Conservation (phyloP, 2,113 vertebrate species). For the Rhadina sibilatrix region DNA sequence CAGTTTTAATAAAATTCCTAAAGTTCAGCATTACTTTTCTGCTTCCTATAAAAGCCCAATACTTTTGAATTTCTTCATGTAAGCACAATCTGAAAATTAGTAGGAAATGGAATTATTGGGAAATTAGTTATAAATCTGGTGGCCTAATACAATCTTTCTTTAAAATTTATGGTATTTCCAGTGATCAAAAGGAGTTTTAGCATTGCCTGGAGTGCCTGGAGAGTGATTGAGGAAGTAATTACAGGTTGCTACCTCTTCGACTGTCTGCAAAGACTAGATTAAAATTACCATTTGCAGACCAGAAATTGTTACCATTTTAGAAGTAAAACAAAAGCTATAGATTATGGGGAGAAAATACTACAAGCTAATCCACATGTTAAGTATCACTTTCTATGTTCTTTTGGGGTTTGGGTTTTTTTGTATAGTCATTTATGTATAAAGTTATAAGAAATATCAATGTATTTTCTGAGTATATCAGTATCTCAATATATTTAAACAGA, state of each 20-base stretch:
- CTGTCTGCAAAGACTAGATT: slow-evolving; percentile 63
- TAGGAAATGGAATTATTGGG: slow-evolving; percentile 56
- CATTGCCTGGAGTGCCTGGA: slow-evolving; percentile 62
- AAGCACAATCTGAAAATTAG: slow-evolving; percentile 46
- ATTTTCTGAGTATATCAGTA: neutral
- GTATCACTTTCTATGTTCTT: neutral
- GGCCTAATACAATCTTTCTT: slow-evolving; percentile 58
- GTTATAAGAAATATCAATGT: neutral
- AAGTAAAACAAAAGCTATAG: slow-evolving; percentile 10
- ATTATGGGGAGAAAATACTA: slow-evolving; percentile 18
- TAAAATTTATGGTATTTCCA: slow-evolving; percentile 67
- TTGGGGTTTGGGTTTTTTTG: neutral
- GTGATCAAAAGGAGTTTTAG: slow-evolving; percentile 71
- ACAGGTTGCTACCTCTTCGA: slow-evolving; percentile 44
- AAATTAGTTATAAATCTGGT: slow-evolving; percentile 61
- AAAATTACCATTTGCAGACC: slow-evolving; percentile 57
- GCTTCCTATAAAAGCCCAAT: slow-evolving; percentile 5
- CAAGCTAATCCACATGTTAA: slow-evolving; percentile 4
- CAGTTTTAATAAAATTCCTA: slow-evolving; percentile 40
- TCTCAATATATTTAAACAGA: neutral
- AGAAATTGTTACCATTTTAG: slow-evolving; percentile 44
- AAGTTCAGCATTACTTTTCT: slow-evolving; percentile 34
- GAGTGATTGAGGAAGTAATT: slow-evolving; percentile 75
- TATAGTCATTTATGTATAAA: neutral
- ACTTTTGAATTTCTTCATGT: slow-evolving; percentile 16